These are phyloP conservation scores for Ceriagrion tenellum DNA, from an alignment of 2,888 invertebrate species.

Conservation along the genomic window DNA sequence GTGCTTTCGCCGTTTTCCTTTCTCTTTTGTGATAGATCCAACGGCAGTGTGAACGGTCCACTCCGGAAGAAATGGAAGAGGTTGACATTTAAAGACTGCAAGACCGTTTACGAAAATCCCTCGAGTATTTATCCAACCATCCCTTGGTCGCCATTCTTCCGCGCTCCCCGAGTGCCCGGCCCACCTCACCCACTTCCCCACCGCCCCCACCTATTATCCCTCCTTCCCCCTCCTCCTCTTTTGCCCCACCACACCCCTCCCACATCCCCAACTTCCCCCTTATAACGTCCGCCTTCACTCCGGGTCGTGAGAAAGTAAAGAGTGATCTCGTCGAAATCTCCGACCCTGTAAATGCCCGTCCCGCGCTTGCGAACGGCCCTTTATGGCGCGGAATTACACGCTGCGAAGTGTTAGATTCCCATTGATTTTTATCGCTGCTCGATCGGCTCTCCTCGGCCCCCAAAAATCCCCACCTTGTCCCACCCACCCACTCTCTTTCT, in stretches of 20 bases:
- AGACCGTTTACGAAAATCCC: not conserved
- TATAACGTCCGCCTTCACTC: not conserved
- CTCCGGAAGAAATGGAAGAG: not conserved
- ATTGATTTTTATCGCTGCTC: constrained; percentile 62
- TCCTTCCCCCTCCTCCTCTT: not conserved
- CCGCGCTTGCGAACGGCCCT: constrained; percentile 49
- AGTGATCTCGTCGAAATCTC: constrained; percentile 51
- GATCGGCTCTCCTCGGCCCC: constrained; percentile 37
- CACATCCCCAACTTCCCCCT: not conserved
- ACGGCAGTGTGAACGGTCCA: not conserved
- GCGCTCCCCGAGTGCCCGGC: not conserved
- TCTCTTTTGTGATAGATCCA: no score
- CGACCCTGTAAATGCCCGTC: constrained; percentile 51
- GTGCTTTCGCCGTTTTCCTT: no score
- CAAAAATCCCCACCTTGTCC: not conserved
- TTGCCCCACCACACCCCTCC: not conserved
- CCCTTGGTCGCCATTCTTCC: not conserved
- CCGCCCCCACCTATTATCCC: not conserved
- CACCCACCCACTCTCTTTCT: not conserved
- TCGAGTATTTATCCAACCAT: not conserved
- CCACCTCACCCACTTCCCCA: not conserved
- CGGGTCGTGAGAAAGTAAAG: constrained; percentile 60
- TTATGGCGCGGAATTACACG: constrained; percentile 65
- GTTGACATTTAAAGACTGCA: not conserved
- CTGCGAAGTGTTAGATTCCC: constrained; percentile 55